Percentiles rank a stretch among this genome's conserved stretches.
These are phyloP conservation scores for Chondrilla cf. caribensis DNA, from an alignment of 37 sponge, comb jelly and placozoan species.

Conservation along the genomic window DNA sequence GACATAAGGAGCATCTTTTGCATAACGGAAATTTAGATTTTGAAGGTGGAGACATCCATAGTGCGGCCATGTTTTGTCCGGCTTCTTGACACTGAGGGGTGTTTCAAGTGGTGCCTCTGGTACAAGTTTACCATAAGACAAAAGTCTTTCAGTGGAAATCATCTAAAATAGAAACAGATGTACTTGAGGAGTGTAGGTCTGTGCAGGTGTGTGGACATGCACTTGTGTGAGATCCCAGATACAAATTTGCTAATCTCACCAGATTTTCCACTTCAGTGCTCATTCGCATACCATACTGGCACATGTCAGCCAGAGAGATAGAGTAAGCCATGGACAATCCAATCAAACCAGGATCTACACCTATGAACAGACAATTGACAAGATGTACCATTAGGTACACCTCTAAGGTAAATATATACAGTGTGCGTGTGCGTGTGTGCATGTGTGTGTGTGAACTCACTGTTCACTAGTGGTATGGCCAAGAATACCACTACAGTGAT, in stretches of 20 bases:
- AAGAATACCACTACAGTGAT: conserved; percentile 51
- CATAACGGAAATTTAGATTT: not conserved
- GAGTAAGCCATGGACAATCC: conserved; percentile 71
- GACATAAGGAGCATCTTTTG: conserved; percentile 14
- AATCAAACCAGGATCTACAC: conserved; percentile 46
- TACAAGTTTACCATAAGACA: conserved; percentile 48
- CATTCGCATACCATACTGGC: conserved; percentile 69
- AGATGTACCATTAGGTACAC: too few relatives aligned
- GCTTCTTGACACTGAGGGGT: conserved; percentile 3
- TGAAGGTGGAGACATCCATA: not conserved
- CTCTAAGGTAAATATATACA: not conserved
- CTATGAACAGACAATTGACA: not conserved
- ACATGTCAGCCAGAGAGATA: conserved; percentile 63
- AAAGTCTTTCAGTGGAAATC: conserved; percentile 72
- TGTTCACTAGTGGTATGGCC: conserved; percentile 35
- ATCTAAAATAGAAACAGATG: conserved; percentile 32
- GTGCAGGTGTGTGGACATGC: too few relatives aligned
- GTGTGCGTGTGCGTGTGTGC: not conserved
- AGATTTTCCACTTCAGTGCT: conserved; percentile 82
- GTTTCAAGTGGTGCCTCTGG: conserved; percentile 57
- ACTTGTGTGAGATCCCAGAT: too few relatives aligned
- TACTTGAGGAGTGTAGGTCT: too few relatives aligned
- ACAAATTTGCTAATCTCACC: conserved; percentile 48
- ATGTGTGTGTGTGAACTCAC: conserved; percentile 8
- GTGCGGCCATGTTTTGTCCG: conserved; percentile 1